Evolutionary conservation across 2,888 invertebrate genomes (phyloP).

Genomic region (Fissipunctia ypsillon): DNA sequence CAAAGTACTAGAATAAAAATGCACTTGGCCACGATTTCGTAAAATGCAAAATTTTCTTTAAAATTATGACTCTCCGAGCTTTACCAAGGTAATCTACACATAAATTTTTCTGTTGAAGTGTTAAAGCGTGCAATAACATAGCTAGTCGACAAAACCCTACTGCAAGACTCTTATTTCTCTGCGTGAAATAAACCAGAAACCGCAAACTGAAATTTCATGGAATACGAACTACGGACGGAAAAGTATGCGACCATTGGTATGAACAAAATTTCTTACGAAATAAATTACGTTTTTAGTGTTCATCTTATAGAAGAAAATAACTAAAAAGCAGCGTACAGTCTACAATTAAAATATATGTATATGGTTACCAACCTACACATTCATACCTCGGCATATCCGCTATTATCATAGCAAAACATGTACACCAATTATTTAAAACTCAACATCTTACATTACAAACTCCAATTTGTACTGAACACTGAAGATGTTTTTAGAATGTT

Average conservation of each 20-base stretch:
- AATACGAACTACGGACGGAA: neutral
- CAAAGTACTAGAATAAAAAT: neutral
- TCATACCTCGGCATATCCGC: neutral
- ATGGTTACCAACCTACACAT: neutral
- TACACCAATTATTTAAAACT: neutral
- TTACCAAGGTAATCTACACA: conserved; percentile 28
- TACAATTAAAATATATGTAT: neutral
- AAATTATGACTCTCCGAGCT: conserved; percentile 4
- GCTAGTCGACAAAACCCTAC: conserved; percentile 17
- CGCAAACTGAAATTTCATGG: conserved; percentile 28
- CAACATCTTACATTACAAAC: neutral
- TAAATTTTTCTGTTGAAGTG: conserved; percentile 35
- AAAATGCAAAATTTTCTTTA: conserved; percentile 14
- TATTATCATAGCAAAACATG: neutral
- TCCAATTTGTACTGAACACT: neutral
- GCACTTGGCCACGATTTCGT: neutral
- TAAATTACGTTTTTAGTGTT: neutral
- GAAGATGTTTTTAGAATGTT: neutral
- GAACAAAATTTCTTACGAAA: conserved; percentile 3
- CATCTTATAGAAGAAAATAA: too few species aligned
- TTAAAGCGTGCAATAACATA: conserved; percentile 49
- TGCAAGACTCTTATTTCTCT: conserved; percentile 28
- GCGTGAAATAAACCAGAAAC: conserved; percentile 38
- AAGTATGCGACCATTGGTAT: conserved; percentile 6
- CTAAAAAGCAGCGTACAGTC: neutral